Base-by-base conservation (phyloP, 2,888 invertebrate genomes). In the Thalpophila matura region DNA sequence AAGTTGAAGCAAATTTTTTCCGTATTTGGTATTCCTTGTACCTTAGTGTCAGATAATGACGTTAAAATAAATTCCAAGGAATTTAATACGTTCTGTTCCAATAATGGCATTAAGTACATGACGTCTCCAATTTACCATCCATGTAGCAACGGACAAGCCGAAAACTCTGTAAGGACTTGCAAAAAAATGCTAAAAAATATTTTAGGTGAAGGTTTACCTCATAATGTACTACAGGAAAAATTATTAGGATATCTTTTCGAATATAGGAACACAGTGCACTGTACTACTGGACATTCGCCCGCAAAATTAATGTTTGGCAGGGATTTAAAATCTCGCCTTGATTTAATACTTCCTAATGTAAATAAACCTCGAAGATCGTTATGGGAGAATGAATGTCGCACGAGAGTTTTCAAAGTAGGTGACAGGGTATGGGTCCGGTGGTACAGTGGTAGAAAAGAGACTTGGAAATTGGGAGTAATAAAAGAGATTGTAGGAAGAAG, bases 91-190 rank as follows among this genome's bases (percentile, higher is more conserved):
- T 24, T 24, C 24, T 24, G 24, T 24, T 24, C 24, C 24, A 24
- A 24, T 24, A 24, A 24, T 31, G n/a, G 31, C n/a, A 31, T 31
- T 31, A 31, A n/a, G n/a, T 20, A 38, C 20, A 38, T 38, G 38
- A 38, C 38, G 16, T 20, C 38, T 4, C 38, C 38, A 38, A 38
- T 38, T 38, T 38, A 38, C 38, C 38, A 38, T 20, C 38, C 38
- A 20, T 38, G 38, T 20, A 38, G 38, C 10, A 38, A 38, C 10
- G 38, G 10, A n/a, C n/a, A n/a, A n/a, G n/a, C n/a, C n/a, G n/a
- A n/a, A n/a, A n/a, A n/a, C n/a, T n/a, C n/a, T n/a, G 38, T 38
- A 10, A 38, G 38, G 20, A 38, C 38, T 18, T 38, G 38, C 20
- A 38, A 38, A 38, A 38, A 38, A 4, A 38, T 38, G 38, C 16